Percentiles rank a stretch among this genome's conserved stretches.
phyloP scores from a whole-genome alignment of 2,888 invertebrate genomes.

The Sinopyrophorus schimmeli region DNA sequence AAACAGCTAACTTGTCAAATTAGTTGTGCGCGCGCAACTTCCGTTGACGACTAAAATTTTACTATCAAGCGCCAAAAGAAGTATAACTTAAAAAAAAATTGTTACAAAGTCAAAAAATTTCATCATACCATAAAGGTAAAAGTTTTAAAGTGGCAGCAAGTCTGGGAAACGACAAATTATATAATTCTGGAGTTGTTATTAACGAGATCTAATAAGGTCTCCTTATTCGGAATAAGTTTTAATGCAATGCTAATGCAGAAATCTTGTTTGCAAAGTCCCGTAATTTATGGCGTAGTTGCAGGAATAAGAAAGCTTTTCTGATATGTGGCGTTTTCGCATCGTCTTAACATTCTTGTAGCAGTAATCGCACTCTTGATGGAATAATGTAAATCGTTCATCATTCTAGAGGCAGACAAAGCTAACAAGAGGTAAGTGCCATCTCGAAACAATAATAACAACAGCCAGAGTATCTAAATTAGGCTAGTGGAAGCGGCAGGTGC shows the following conservation, averaged over 20 bases:
- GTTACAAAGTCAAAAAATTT: too few relatives aligned
- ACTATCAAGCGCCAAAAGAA: too few relatives aligned
- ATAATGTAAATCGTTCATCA: slow-evolving; percentile 15
- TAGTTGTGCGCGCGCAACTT: too few relatives aligned
- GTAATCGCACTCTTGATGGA: slow-evolving; percentile 11
- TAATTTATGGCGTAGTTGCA: slow-evolving; percentile 24
- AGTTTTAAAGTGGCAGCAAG: too few relatives aligned
- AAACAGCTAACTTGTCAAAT: too few relatives aligned
- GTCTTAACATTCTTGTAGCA: neutral
- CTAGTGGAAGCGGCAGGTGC: slow-evolving; percentile 47
- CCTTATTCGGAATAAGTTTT: slow-evolving; percentile 8
- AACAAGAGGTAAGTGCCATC: slow-evolving; percentile 35
- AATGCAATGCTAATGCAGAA: slow-evolving; percentile 35
- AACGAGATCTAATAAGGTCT: slow-evolving; percentile 7
- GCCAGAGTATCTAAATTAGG: slow-evolving; percentile 42
- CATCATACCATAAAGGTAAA: too few relatives aligned
- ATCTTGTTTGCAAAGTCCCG: slow-evolving; percentile 32
- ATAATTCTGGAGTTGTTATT: too few relatives aligned
- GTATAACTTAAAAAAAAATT: too few relatives aligned
- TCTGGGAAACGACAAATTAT: too few relatives aligned
- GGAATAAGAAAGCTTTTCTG: slow-evolving; percentile 2
- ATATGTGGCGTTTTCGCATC: slow-evolving; percentile 4
- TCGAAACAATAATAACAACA: slow-evolving; percentile 36
- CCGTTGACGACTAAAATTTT: too few relatives aligned
- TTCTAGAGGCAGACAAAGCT: slow-evolving; percentile 31